Percentiles rank a stretch among this genome's conserved stretches.
phyloP scores from a whole-genome alignment of 2,113 vertebrate genomes.

The Catagonus wagneri region DNA sequence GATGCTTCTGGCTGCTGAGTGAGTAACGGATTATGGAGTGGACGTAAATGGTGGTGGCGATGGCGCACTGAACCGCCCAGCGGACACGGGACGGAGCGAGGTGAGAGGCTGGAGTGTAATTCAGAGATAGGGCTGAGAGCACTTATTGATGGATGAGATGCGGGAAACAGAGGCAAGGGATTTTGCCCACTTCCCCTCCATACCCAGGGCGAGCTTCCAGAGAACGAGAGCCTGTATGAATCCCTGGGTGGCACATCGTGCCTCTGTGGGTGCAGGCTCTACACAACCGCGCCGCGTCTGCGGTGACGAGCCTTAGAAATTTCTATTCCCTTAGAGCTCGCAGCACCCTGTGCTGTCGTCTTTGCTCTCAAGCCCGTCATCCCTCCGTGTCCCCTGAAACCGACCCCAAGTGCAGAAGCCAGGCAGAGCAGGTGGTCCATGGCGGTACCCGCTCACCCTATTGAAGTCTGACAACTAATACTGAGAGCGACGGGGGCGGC shows the following conservation, averaged over 20 bases:
- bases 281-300: accelerated
- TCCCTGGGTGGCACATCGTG: accelerated
- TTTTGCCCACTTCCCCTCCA: background rate
- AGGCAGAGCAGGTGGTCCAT: background rate
- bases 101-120: no score
- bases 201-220: background rate
- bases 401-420: background rate
- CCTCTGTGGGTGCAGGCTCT: background rate
- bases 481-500: accelerated
- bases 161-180: background rate
- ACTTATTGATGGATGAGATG: background rate
- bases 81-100: background rate
- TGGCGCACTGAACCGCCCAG: accelerated
- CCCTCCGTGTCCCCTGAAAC: background rate
- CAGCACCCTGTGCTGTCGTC: accelerated
- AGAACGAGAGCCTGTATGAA: accelerated
- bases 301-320: accelerated
- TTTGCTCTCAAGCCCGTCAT: background rate
- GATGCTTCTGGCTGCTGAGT: background rate
- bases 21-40: background rate
- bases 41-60: no score
- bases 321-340: background rate
- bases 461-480: background rate
- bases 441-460: accelerated
- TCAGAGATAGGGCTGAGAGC: background rate